phyloP scores from a whole-genome alignment of 2,113 vertebrate species.

The Pterocles orientalis region DNA sequence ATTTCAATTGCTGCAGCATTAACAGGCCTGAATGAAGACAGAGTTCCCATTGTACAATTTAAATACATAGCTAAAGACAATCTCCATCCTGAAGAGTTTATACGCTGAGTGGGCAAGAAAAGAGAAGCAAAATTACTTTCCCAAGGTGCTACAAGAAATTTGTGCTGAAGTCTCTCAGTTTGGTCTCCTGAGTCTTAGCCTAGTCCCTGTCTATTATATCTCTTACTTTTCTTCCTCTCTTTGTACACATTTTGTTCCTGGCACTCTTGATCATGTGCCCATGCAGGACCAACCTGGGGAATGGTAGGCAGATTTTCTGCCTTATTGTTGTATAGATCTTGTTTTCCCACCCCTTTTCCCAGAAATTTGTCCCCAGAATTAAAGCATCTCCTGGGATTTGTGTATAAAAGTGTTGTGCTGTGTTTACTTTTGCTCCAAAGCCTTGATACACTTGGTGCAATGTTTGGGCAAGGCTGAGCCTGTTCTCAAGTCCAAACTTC shows the following conservation, averaged over 20 bases:
- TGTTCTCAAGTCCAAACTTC: not conserved
- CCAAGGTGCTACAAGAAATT: not conserved
- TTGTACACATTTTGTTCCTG: not conserved
- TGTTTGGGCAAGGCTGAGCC: not conserved
- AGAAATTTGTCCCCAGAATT: not conserved
- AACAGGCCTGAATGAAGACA: not conserved
- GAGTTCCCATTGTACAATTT: not conserved
- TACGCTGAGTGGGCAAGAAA: not conserved
- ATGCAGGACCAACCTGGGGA: not conserved
- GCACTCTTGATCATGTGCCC: not conserved
- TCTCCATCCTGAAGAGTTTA: not conserved
- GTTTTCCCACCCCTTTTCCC: not conserved
- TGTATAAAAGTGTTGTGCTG: not conserved
- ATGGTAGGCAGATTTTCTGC: not conserved
- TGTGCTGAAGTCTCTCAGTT: not conserved
- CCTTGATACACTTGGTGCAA: not conserved
- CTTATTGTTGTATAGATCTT: not conserved
- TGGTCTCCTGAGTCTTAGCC: not conserved
- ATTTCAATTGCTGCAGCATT: not conserved
- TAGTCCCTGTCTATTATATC: not conserved
- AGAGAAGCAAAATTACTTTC: not conserved
- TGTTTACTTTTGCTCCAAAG: not conserved
- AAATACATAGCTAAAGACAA: not conserved
- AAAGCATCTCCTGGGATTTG: not conserved
- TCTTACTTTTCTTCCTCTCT: not conserved